Evolutionary conservation across 2,797 vertebrate genomes (phyloP).

Genomic region (Dendrocincla tyrannina): DNA sequence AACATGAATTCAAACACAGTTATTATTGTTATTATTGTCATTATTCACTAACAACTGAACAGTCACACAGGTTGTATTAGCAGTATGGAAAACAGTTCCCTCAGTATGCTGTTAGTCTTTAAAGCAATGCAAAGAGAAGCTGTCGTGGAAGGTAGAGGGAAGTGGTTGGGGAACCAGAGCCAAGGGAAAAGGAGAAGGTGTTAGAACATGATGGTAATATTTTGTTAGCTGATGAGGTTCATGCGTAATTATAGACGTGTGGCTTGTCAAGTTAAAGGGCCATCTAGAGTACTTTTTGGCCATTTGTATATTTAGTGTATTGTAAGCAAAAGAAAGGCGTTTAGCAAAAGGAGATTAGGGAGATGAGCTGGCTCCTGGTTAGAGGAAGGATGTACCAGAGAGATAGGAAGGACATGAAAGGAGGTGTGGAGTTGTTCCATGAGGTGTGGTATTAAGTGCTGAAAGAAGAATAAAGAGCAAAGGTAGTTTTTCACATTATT

Average conservation of each 20-base stretch:
- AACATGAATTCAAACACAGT: neutral
- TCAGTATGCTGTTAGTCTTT: neutral
- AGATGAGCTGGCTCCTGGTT: conserved; percentile 57
- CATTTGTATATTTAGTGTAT: conserved; percentile 48
- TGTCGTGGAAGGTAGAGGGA: conserved; percentile 5
- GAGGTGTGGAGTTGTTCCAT: conserved; percentile 30
- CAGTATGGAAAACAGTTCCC: neutral
- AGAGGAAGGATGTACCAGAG: conserved; percentile 51
- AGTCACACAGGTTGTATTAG: neutral
- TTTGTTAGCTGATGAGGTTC: conserved; percentile 54
- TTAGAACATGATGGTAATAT: conserved; percentile 36
- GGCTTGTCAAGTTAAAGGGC: conserved; percentile 30
- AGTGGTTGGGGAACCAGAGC: conserved; percentile 27
- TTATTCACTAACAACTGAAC: conserved; percentile 20
- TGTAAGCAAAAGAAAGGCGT: conserved; percentile 39
- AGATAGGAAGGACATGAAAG: conserved; percentile 66
- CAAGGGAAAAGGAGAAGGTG: conserved; percentile 35
- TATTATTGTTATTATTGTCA: neutral
- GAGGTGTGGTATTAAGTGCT: conserved; percentile 55
- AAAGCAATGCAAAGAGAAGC: neutral
- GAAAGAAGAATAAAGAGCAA: conserved; percentile 58
- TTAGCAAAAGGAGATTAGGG: conserved; percentile 51
- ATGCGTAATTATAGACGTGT: conserved; percentile 25
- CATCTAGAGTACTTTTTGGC: conserved; percentile 36
- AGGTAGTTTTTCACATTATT: conserved; percentile 54